phyloP scores from a whole-genome alignment of 2,113 vertebrate genomes.

The Pogona vitticeps region DNA sequence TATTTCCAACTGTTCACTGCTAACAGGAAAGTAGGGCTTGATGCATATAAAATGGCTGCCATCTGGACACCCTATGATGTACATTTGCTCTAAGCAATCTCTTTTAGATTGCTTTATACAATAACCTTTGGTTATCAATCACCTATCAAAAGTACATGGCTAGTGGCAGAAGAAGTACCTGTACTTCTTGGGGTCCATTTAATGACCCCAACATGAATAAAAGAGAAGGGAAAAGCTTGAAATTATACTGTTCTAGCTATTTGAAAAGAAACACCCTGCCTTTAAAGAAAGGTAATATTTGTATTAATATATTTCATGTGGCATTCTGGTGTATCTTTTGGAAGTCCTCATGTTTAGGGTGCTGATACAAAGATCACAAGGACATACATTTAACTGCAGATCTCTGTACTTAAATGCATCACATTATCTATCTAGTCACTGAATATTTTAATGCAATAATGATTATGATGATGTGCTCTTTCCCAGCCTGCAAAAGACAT shows the following conservation, averaged over 20 bases:
- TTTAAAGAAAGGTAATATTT: conserved; percentile 7
- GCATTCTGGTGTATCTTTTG: neutral
- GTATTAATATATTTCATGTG: neutral
- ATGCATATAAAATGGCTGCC: neutral
- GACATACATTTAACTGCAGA: neutral
- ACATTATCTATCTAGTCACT: neutral
- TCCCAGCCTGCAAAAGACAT: neutral
- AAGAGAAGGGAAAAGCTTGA: neutral
- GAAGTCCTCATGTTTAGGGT: neutral
- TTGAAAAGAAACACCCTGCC: neutral
- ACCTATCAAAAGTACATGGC: neutral
- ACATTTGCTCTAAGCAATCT: neutral
- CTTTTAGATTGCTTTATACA: neutral
- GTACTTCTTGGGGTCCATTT: no score
- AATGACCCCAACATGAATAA: neutral
- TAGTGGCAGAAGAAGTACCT: neutral
- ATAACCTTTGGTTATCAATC: neutral
- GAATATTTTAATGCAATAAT: conserved; percentile 13
- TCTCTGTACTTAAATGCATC: neutral
- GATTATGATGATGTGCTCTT: neutral
- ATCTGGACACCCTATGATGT: neutral
- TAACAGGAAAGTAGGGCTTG: neutral
- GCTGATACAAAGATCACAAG: neutral
- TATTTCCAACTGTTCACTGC: neutral
- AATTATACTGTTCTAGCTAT: neutral